Conservation (phyloP, 2,888 invertebrate genomes). For the Zonitis immaculata region DNA sequence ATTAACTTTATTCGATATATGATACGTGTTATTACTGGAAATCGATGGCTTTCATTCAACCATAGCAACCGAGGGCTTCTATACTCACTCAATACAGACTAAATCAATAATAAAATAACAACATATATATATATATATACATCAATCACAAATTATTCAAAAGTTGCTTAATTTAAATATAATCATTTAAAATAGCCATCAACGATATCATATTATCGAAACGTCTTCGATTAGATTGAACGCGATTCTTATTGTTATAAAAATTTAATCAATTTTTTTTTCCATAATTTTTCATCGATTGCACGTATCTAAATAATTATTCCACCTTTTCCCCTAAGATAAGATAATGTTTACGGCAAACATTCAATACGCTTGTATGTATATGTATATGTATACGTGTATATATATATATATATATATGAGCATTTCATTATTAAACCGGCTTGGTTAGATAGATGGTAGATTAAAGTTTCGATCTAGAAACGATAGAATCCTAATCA, state of each 20-base stretch:
- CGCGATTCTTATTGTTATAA: no score
- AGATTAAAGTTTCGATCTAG: neutral
- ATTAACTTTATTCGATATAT: constrained; percentile 6
- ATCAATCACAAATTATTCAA: no score
- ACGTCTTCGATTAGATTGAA: no score
- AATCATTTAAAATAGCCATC: no score
- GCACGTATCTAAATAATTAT: neutral
- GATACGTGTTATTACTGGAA: constrained; percentile 19
- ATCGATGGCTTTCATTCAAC: constrained; percentile 22
- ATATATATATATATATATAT: neutral
- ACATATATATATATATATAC: no score
- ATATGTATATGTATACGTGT: neutral
- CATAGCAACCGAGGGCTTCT: constrained; percentile 27
- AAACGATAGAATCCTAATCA: neutral
- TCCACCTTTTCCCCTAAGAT: neutral
- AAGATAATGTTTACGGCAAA: neutral
- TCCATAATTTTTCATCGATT: no score
- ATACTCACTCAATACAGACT: constrained; percentile 31
- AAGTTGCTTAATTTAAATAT: no score
- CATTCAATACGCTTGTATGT: constrained; percentile 1
- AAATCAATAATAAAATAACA: constrained; percentile 17
- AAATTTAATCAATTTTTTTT: no score
- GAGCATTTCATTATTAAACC: neutral
- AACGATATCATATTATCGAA: no score
- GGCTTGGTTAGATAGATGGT: neutral